Conservation (phyloP, 2,113 vertebrate genomes). For the Carlito syrichta region DNA sequence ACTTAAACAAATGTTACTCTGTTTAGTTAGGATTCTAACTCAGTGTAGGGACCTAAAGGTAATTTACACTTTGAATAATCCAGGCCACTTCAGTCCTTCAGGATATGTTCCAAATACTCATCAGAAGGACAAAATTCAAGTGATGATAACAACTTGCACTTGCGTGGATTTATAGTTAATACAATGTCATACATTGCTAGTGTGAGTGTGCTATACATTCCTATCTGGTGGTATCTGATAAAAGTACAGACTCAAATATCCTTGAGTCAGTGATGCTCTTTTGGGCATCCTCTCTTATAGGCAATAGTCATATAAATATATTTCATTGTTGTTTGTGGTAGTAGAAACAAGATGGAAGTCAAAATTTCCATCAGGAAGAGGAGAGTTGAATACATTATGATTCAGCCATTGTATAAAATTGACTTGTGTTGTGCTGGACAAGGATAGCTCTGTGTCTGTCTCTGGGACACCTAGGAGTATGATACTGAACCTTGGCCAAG, state of each 20-base stretch:
- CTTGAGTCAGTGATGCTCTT: not conserved
- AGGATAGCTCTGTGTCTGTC: not conserved
- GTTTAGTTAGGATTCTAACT: not conserved
- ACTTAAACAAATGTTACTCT: not conserved
- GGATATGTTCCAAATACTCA: not conserved
- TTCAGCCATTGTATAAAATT: not conserved
- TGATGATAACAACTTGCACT: not conserved
- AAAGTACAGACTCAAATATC: not conserved
- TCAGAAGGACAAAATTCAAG: not conserved
- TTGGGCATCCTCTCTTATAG: not conserved
- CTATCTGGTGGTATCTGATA: not conserved
- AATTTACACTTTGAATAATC: not conserved
- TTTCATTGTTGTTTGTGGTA: not conserved
- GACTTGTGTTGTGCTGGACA: not conserved
- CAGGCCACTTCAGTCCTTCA: not conserved
- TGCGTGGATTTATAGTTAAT: not conserved
- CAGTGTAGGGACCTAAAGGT: not conserved
- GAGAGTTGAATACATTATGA: not conserved
- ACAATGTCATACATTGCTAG: not conserved
- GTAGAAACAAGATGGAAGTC: not conserved
- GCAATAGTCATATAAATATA: not conserved
- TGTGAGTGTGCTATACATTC: not conserved
- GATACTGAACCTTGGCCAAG: not conserved
- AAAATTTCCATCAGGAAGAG: not conserved
- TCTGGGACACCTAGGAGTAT: not conserved